These are phyloP conservation scores for Irena cyanogastra DNA, from an alignment of 2,113 vertebrate genomes.

Conservation along the genomic window DNA sequence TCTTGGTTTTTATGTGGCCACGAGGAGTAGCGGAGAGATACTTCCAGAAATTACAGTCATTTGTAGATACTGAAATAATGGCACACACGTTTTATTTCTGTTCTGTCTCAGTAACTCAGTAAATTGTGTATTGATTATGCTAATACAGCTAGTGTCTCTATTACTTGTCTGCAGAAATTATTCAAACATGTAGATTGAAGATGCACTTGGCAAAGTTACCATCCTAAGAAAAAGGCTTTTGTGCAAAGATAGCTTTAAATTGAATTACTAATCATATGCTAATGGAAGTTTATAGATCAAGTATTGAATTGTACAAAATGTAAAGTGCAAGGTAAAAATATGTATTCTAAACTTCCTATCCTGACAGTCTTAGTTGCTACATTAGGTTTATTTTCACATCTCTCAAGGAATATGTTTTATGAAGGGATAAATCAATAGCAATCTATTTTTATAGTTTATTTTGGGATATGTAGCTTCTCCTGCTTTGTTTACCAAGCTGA, in stretches of 20 bases:
- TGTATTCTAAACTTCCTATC: neutral
- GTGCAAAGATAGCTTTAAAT: constrained; percentile 41
- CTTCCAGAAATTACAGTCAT: constrained; percentile 66
- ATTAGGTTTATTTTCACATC: constrained; percentile 60
- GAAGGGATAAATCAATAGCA: constrained; percentile 68
- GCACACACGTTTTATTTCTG: constrained; percentile 53
- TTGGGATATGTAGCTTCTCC: constrained; percentile 57
- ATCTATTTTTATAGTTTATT: constrained; percentile 74
- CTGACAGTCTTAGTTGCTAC: neutral
- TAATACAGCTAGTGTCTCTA: constrained; percentile 71
- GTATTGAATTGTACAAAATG: constrained; percentile 57
- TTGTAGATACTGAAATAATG: constrained; percentile 69
- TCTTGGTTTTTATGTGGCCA: constrained; percentile 19
- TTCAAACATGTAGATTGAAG: constrained; percentile 73
- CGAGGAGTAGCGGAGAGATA: neutral
- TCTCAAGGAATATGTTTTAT: constrained; percentile 63
- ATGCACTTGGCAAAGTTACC: constrained; percentile 51
- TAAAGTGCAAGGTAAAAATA: constrained; percentile 38
- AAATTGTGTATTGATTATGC: constrained; percentile 83
- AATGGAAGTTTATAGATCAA: constrained; percentile 32
- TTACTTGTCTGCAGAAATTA: constrained; percentile 73
- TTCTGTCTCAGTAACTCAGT: constrained; percentile 73
- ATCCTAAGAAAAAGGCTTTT: constrained; percentile 45
- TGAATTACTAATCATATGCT: constrained; percentile 46
- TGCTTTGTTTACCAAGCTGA: constrained; percentile 66